These are phyloP conservation scores for Triplophysa siluroides DNA, from an alignment of 2,113 vertebrate species.

Conservation along the genomic window DNA sequence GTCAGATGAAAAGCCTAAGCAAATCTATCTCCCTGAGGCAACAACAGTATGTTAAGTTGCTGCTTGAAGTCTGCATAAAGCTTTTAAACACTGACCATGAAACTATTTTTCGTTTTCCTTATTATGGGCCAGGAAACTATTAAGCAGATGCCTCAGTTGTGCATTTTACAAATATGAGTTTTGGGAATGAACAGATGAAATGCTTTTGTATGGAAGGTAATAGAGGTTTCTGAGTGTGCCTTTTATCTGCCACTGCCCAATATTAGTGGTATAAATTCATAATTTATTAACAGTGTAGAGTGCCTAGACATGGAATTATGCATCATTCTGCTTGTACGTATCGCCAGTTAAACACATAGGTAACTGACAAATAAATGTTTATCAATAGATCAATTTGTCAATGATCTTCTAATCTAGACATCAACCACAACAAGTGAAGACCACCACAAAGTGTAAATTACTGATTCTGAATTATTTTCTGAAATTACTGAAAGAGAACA, in stretches of 20 bases:
- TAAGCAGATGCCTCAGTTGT: conserved; percentile 18
- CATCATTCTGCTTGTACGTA: not conserved
- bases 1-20: conserved; percentile 63
- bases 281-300: not conserved
- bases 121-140: conserved; percentile 12
- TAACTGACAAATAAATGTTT: not conserved
- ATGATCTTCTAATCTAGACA: too few relatives aligned
- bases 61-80: conserved; percentile 34
- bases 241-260: not conserved
- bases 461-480: too few relatives aligned
- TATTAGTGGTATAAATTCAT: not conserved
- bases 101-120: conserved; percentile 11
- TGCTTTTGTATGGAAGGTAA: conserved; percentile 10
- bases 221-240: not conserved
- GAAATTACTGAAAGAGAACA: too few relatives aligned
- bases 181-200: not conserved
- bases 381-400: too few relatives aligned
- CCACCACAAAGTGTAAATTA: too few relatives aligned
- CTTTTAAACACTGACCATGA: conserved; percentile 44
- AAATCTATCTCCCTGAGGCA: conserved; percentile 52
- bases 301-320: not conserved
- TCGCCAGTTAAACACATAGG: not conserved
- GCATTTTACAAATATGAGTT: conserved; percentile 6
- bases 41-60: conserved; percentile 27
- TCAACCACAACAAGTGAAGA: too few relatives aligned